Evolutionary conservation across 2,113 vertebrate species (phyloP), one percentile per base, ranked within the genome.

Genomic region (Solenodon paradoxus): DNA sequence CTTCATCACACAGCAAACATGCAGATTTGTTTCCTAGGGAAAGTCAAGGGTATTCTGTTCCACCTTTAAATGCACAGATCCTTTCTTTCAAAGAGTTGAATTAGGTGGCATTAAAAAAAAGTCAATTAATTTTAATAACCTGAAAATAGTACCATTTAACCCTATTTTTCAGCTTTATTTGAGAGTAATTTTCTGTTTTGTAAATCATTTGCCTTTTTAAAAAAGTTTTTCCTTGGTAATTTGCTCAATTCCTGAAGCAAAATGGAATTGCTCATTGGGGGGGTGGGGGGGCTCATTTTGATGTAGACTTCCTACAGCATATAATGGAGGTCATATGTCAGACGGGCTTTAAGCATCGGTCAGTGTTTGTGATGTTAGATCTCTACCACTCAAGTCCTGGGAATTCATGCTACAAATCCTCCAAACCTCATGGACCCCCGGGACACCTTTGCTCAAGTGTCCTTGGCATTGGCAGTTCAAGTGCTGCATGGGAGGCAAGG

Each of bases 251-350:
- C 16, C 24, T 61, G 2, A 19, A 51, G 30, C 32, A 28, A 38
- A 26, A 40, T 51, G 32, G 45, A 26, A 5, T 15, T 47, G 26
- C 4, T 8, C 47, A 9, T 24, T 11, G 49, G 28, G 32, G 15
- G 51, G 42, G 7, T 57, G 28, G 32, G 15, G 51, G 42, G 7
- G 2, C 9, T 28, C 5, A 35, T 40, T 11, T 15, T 24, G 49
- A 30, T 19, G 3, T 13, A 17, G 5, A 0, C 5, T 8, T 53
- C 30, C 16, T 49, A 6, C 2, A 6, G 11, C 17, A 12, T 26
- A 7, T 51, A 9, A 4, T 3, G 17, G 26, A 51, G 28, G 9
- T 5, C 59, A 40, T n/a, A 45, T 7, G 3, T 2, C 5, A 10
- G 53, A 17, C 7, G 5, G 45, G 1, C 12, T 26, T 40, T 11